A percentile compares a stretch with the other conserved stretches of the same genome.
These are phyloP conservation scores for Osedax frankpressi DNA, from an alignment of 2,888 invertebrate species.

Conservation along the genomic window DNA sequence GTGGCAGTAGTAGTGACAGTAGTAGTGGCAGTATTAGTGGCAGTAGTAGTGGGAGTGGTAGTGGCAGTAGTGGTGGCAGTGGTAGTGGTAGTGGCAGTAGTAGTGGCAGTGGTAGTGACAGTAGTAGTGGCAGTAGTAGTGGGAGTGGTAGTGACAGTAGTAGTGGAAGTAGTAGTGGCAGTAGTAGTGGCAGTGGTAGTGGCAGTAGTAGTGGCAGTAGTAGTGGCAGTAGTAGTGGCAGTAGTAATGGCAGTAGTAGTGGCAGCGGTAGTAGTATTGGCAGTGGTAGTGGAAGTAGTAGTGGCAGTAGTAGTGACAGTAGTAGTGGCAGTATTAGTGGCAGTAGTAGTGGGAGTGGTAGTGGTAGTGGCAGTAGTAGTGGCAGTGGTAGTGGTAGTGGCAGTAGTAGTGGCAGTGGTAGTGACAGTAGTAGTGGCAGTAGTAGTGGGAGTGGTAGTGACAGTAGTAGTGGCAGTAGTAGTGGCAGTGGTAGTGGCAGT, in stretches of 20 bases:
- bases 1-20: not conserved
- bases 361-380: not conserved
- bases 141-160: too few species aligned
- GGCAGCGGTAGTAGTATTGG: not conserved
- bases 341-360: not conserved
- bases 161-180: not conserved
- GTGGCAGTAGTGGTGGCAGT: not conserved
- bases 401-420: not conserved
- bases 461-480: not conserved
- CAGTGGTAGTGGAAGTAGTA: not conserved
- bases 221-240: not conserved
- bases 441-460: too few species aligned
- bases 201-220: not conserved
- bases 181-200: not conserved
- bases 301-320: not conserved
- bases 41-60: not conserved
- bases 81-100: not conserved
- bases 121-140: too few species aligned
- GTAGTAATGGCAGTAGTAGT: not conserved
- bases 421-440: not conserved
- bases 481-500: not conserved
- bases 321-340: not conserved
- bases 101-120: not conserved
- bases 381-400: not conserved
- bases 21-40: not conserved